Conservation (phyloP, 2,888 invertebrate genomes). For the Ganaspis brasiliensis region DNA sequence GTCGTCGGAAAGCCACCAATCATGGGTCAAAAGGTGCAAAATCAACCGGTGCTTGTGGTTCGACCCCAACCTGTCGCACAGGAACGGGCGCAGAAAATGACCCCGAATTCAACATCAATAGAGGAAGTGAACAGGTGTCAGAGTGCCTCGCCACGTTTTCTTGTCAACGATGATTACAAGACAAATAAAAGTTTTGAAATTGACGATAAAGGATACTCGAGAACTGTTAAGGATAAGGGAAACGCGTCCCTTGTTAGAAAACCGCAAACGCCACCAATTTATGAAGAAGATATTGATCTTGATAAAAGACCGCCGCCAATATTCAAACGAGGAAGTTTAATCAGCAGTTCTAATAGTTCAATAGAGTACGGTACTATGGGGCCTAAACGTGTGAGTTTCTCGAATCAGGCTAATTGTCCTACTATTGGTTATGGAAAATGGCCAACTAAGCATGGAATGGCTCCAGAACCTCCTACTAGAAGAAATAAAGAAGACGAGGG, state of each 20-base stretch:
- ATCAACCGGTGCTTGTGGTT: constrained; percentile 75
- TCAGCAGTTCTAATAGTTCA: constrained; percentile 72
- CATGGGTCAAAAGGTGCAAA: constrained; percentile 72
- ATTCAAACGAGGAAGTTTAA: constrained; percentile 82
- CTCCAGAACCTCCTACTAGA: constrained; percentile 76
- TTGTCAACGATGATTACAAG: constrained; percentile 76
- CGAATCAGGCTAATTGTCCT: constrained; percentile 69
- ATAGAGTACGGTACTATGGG: constrained; percentile 77
- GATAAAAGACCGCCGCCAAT: constrained; percentile 78
- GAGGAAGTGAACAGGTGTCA: constrained; percentile 46
- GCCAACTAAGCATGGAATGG: constrained; percentile 81
- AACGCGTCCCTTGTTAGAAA: constrained; percentile 10
- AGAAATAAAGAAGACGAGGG: constrained; percentile 70
- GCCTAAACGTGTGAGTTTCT: constrained; percentile 82
- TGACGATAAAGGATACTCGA: constrained; percentile 56
- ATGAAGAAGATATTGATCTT: constrained; percentile 64
- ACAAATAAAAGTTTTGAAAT: constrained; percentile 67
- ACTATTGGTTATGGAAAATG: constrained; percentile 70
- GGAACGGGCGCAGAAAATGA: constrained; percentile 56
- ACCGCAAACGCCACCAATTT: constrained; percentile 60
- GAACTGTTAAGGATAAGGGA: constrained; percentile 40
- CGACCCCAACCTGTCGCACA: constrained; percentile 74
- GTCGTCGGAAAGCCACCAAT: constrained; percentile 71
- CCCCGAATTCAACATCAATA: constrained; percentile 47
- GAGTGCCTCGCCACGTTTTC: constrained; percentile 75